These are phyloP conservation scores for Peromyscus californicus DNA, from an alignment of 2,113 vertebrate genomes.

Conservation along the genomic window DNA sequence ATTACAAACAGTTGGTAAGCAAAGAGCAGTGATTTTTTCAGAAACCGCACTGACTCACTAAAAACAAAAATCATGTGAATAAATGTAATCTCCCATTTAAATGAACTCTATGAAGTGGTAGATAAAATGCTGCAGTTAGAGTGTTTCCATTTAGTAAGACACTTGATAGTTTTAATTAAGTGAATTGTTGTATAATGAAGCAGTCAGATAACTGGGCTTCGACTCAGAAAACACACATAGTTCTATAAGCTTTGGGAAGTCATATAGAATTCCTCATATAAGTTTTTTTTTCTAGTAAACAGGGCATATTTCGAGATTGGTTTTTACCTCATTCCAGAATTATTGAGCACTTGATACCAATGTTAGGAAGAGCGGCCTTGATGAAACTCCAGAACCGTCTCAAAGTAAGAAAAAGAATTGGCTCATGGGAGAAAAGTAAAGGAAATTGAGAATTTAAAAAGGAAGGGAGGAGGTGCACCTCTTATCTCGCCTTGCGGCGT, in stretches of 20 bases:
- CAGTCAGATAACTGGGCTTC: not conserved
- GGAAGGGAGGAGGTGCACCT: not conserved
- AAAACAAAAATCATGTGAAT: slow-evolving; percentile 64
- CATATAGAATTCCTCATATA: not conserved
- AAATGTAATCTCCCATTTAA: slow-evolving; percentile 49
- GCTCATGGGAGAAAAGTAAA: not conserved
- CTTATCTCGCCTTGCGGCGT: not conserved
- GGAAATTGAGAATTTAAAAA: not conserved
- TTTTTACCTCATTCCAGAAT: slow-evolving; percentile 46
- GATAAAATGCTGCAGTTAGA: not conserved
- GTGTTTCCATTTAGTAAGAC: not conserved
- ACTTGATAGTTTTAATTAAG: not conserved
- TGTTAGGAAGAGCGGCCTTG: not conserved
- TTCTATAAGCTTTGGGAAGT: not conserved
- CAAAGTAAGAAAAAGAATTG: not conserved
- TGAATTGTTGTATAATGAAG: not conserved
- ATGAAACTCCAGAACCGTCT: not conserved
- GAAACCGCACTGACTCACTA: slow-evolving; percentile 33
- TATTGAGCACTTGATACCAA: slow-evolving; percentile 7
- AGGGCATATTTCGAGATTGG: not conserved
- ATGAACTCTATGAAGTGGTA: not conserved
- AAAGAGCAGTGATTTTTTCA: not conserved
- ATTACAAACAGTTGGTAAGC: slow-evolving; percentile 61
- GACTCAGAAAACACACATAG: not conserved
- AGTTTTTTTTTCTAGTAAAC: slow-evolving; percentile 35